Percentiles rank a stretch among this genome's conserved stretches.
Evolutionary conservation across 2,797 vertebrate species (phyloP).

Genomic region (Malacoraja senta): DNA sequence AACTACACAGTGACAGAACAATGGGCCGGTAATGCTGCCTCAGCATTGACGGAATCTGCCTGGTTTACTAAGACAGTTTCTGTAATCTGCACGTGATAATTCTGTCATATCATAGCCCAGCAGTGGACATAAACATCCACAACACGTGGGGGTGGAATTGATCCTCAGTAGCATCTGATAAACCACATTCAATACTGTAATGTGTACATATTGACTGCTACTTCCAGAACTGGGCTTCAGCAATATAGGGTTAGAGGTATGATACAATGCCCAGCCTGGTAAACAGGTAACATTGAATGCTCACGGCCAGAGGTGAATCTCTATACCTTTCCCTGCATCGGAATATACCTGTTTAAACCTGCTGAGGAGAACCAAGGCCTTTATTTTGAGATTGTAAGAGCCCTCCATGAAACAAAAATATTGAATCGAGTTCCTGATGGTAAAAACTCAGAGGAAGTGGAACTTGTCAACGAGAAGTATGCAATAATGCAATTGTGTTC

Average conservation of each 20-base stretch:
- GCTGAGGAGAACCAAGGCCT: neutral
- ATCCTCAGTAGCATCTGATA: no score
- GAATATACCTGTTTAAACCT: neutral
- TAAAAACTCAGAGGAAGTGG: neutral
- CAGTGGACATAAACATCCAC: neutral
- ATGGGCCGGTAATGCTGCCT: neutral
- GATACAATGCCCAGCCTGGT: no score
- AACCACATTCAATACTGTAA: no score
- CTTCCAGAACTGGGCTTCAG: no score
- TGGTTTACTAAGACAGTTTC: neutral
- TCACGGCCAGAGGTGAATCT: no score
- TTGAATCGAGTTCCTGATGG: neutral
- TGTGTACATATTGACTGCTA: no score
- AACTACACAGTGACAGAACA: neutral
- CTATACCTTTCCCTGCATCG: neutral
- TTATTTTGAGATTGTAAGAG: neutral
- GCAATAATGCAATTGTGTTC: neutral
- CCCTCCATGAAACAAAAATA: neutral
- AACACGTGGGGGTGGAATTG: no score
- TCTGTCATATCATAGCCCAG: neutral
- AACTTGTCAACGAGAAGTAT: neutral
- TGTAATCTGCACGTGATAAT: neutral
- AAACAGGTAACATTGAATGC: no score
- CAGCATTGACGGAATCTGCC: neutral
- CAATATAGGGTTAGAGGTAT: no score